Evolutionary conservation across 64 coral and sea anemone genomes (phyloP).

Genomic region (Cladopsammia gracilis): DNA sequence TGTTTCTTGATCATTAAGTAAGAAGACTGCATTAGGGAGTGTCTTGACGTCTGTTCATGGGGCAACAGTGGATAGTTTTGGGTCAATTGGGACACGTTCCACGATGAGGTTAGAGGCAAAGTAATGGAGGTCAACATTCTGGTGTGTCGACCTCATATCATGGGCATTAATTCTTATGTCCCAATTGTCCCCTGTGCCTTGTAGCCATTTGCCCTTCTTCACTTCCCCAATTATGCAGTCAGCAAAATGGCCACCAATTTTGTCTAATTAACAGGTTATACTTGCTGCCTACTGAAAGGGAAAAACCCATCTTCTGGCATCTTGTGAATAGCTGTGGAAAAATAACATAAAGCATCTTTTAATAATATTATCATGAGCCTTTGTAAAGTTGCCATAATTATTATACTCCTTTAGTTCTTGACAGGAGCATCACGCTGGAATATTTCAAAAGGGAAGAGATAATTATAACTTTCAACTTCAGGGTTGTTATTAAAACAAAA

Average conservation of each 20-base stretch:
- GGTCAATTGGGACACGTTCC: slow-evolving; percentile 47
- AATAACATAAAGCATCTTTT: neutral
- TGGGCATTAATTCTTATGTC: slow-evolving; percentile 53
- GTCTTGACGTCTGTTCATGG: slow-evolving; percentile 51
- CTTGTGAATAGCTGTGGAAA: slow-evolving; percentile 43
- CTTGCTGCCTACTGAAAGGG: slow-evolving; percentile 39
- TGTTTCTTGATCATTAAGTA: slow-evolving; percentile 50
- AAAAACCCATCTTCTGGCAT: slow-evolving; percentile 54
- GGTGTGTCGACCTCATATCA: slow-evolving; percentile 66
- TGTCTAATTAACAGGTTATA: slow-evolving; percentile 35
- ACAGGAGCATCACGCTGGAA: no score
- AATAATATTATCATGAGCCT: no score
- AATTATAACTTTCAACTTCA: no score
- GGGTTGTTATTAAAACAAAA: no score
- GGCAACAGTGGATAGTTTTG: slow-evolving; percentile 3
- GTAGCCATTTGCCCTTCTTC: slow-evolving; percentile 52
- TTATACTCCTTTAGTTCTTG: no score
- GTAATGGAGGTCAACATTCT: slow-evolving; percentile 62
- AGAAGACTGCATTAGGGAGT: slow-evolving; percentile 33
- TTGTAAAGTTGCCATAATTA: no score
- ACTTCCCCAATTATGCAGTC: slow-evolving; percentile 52
- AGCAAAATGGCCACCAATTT: slow-evolving; percentile 64
- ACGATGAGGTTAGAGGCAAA: slow-evolving; percentile 55
- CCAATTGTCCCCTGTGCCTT: slow-evolving; percentile 82
- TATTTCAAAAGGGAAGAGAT: no score